Conservation (phyloP, 92 coral and sea anemone genomes). For the Virgularia gustaviana region DNA sequence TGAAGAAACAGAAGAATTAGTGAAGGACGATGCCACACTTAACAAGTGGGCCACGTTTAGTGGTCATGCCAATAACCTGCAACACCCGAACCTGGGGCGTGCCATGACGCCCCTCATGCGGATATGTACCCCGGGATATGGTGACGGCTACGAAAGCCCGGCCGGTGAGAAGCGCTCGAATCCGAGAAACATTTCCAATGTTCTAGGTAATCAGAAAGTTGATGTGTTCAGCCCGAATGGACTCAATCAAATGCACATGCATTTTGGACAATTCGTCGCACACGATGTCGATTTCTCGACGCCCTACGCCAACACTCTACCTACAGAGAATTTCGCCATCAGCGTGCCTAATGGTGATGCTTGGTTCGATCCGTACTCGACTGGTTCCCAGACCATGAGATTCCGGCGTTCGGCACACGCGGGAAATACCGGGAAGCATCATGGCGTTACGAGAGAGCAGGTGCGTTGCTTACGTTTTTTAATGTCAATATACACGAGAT, state of each 20-base stretch:
- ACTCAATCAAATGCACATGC: slow-evolving; percentile 86
- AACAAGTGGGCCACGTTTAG: slow-evolving; percentile 70
- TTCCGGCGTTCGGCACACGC: slow-evolving; percentile 90
- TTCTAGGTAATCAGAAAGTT: slow-evolving; percentile 75
- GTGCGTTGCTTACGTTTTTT: slow-evolving; percentile 33
- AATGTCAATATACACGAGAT: too few species aligned
- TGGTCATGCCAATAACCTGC: slow-evolving; percentile 74
- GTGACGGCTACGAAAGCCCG: slow-evolving; percentile 82
- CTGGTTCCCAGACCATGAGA: slow-evolving; percentile 90
- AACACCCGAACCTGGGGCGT: slow-evolving; percentile 77
- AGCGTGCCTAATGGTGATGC: slow-evolving; percentile 86
- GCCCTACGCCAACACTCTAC: slow-evolving; percentile 89
- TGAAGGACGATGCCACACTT: slow-evolving; percentile 39
- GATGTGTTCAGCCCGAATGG: slow-evolving; percentile 69
- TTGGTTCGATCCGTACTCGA: slow-evolving; percentile 93
- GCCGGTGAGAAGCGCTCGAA: slow-evolving; percentile 79
- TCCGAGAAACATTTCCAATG: slow-evolving; percentile 83
- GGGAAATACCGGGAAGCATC: slow-evolving; percentile 86
- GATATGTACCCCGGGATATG: slow-evolving; percentile 64
- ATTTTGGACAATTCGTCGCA: slow-evolving; percentile 92
- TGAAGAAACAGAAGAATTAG: neutral
- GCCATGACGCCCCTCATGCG: slow-evolving; percentile 86
- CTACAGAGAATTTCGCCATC: slow-evolving; percentile 90
- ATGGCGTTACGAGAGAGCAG: slow-evolving; percentile 89
- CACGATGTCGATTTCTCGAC: slow-evolving; percentile 98